Conservation (phyloP, 2,888 invertebrate genomes). For the Drosophila limbata region DNA sequence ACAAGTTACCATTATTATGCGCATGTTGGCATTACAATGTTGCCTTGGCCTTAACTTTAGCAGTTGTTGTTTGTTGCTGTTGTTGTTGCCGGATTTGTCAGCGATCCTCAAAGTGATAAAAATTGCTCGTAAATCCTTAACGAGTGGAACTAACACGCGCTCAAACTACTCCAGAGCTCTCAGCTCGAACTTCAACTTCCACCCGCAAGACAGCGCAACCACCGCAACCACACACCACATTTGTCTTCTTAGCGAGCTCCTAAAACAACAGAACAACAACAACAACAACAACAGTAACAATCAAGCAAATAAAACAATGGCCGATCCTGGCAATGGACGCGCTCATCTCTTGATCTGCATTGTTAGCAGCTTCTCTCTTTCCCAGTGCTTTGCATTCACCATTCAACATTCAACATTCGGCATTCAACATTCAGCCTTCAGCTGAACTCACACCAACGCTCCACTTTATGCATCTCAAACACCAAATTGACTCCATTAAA, state of each 20-base stretch:
- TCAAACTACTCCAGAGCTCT: conserved; percentile 35
- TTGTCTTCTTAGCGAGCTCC: conserved; percentile 76
- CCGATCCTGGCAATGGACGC: conserved; percentile 72
- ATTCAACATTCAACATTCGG: conserved; percentile 19
- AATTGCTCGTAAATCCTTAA: conserved; percentile 85
- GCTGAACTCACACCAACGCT: conserved; percentile 64
- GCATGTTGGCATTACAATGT: conserved; percentile 70
- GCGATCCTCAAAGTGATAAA: conserved; percentile 85
- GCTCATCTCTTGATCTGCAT: conserved; percentile 80
- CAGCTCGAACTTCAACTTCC: conserved; percentile 2
- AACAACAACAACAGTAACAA: conserved; percentile 34
- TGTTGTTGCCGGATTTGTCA: conserved; percentile 85
- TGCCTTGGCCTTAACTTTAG: conserved; percentile 59
- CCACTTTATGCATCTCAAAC: conserved; percentile 78
- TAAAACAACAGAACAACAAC: conserved; percentile 47
- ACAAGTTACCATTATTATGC: conserved; percentile 81
- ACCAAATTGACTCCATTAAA: conserved; percentile 81
- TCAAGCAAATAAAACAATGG: conserved; percentile 71
- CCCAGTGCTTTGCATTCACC: conserved; percentile 53
- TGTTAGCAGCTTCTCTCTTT: conserved; percentile 65
- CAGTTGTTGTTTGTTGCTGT: conserved; percentile 43
- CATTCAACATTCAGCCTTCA: conserved; percentile 29
- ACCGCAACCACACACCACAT: conserved; percentile 63
- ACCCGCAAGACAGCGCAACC: conserved; percentile 10
- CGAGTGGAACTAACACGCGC: conserved; percentile 83